Evolutionary conservation across 2,113 vertebrate species (phyloP).

Genomic region (Halcyon senegalensis): DNA sequence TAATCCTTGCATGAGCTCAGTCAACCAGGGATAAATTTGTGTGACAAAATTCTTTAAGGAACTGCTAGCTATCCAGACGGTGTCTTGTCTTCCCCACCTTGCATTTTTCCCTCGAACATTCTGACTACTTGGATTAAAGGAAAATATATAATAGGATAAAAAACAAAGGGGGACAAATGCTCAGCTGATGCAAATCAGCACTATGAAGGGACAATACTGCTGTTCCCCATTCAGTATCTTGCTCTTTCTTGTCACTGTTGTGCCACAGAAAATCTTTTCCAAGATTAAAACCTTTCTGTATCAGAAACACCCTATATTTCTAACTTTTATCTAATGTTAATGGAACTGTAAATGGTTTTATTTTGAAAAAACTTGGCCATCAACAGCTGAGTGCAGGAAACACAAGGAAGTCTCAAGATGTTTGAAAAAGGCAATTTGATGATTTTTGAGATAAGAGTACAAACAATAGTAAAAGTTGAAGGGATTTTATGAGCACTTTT

Average conservation of each 20-base stretch:
- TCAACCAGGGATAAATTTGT: neutral
- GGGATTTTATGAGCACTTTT: conserved; percentile 38
- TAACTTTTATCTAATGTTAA: conserved; percentile 32
- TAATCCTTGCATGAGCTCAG: neutral
- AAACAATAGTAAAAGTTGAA: conserved; percentile 40
- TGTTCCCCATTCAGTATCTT: neutral
- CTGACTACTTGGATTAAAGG: neutral
- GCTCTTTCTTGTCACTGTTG: neutral
- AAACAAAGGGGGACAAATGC: neutral
- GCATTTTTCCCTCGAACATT: neutral
- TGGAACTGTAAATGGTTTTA: neutral
- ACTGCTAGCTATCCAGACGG: neutral
- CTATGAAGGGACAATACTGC: neutral
- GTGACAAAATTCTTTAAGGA: conserved; percentile 22
- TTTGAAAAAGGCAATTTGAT: conserved; percentile 11
- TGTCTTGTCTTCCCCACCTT: conserved; percentile 17
- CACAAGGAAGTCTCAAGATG: conserved; percentile 3
- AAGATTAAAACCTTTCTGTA: conserved; percentile 8
- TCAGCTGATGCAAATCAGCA: neutral
- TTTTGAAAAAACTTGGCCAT: neutral
- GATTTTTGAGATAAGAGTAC: conserved; percentile 35
- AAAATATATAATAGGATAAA: conserved; percentile 9
- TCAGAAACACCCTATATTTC: neutral
- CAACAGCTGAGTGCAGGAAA: neutral
- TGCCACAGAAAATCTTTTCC: neutral